A percentile compares a stretch with the other conserved stretches of the same genome.
Conservation (phyloP, 2,113 vertebrate genomes). For the Melanerpes aurifrons region DNA sequence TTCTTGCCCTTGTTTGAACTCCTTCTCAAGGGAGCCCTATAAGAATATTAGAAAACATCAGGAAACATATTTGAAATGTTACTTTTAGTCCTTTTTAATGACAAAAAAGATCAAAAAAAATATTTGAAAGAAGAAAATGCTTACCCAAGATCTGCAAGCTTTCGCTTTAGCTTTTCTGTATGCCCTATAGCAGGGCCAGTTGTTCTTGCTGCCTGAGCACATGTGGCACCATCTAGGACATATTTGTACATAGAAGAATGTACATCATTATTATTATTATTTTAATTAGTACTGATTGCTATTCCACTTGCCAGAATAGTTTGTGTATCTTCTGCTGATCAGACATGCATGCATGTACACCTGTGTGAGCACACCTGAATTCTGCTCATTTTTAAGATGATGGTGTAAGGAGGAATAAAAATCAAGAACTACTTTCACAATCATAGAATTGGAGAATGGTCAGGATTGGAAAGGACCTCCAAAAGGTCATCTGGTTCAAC, state of each 20-base stretch:
- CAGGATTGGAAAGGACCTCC: no score
- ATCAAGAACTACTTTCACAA: background rate
- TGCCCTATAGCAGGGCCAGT: slow-evolving; percentile 69
- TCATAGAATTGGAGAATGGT: no score
- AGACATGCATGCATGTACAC: background rate
- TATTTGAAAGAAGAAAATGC: slow-evolving; percentile 36
- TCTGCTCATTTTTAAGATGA: background rate
- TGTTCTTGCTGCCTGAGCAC: slow-evolving; percentile 71
- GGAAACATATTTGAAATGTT: background rate
- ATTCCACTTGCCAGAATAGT: slow-evolving; percentile 11
- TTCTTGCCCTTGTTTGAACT: slow-evolving; percentile 80
- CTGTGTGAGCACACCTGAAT: background rate
- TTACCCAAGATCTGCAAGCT: slow-evolving; percentile 83
- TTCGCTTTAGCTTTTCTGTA: slow-evolving; percentile 81
- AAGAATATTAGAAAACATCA: slow-evolving; percentile 48
- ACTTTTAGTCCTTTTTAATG: background rate
- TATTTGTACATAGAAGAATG: slow-evolving; percentile 64
- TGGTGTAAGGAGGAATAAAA: background rate
- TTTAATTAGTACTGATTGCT: background rate
- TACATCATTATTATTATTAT: slow-evolving; percentile 56
- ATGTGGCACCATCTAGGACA: slow-evolving; percentile 76
- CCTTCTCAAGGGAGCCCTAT: slow-evolving; percentile 78
- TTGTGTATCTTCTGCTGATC: background rate
- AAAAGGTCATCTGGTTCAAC: no score
- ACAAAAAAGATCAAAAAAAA: background rate